Conservation (phyloP, 2,888 invertebrate species). For the Dasysyrphus albostriatus region DNA sequence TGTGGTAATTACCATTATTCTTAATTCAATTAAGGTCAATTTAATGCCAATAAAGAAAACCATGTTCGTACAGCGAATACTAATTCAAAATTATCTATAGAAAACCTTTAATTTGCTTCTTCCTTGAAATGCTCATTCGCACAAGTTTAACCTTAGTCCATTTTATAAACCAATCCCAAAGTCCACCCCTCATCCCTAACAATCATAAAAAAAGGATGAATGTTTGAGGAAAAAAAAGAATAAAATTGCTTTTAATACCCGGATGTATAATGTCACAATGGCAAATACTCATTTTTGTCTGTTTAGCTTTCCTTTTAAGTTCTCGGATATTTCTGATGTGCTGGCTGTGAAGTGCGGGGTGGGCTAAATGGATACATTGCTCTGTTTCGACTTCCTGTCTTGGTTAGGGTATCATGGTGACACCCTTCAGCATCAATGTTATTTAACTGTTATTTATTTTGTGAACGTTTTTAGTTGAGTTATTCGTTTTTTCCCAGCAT, state of each 20-base stretch:
- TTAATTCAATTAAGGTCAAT: slow-evolving; percentile 48
- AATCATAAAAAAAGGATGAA: slow-evolving; percentile 39
- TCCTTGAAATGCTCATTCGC: slow-evolving; percentile 23
- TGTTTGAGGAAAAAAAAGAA: slow-evolving; percentile 29
- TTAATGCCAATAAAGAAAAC: slow-evolving; percentile 48
- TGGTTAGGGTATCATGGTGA: slow-evolving; percentile 58
- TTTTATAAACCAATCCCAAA: slow-evolving; percentile 15
- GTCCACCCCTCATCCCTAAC: slow-evolving; percentile 10
- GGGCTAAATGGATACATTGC: slow-evolving; percentile 39
- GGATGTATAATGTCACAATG: slow-evolving; percentile 75
- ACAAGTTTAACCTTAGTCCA: slow-evolving; percentile 15
- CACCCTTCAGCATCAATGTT: slow-evolving; percentile 71
- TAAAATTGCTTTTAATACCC: slow-evolving; percentile 73
- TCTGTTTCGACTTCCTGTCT: slow-evolving; percentile 56
- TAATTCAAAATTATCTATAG: slow-evolving; percentile 40
- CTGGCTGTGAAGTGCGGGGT: slow-evolving; percentile 36
- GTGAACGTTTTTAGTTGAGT: slow-evolving; percentile 62
- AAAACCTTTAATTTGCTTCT: slow-evolving; percentile 48
- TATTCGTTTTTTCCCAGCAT: slow-evolving; percentile 62
- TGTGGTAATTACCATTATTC: slow-evolving; percentile 9
- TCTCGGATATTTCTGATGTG: slow-evolving; percentile 2
- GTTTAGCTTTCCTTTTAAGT: slow-evolving; percentile 59
- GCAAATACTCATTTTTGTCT: slow-evolving; percentile 72
- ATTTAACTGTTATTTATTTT: slow-evolving; percentile 75
- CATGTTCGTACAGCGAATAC: slow-evolving; percentile 47